Percentiles rank a stretch among this genome's conserved stretches.
These are phyloP conservation scores for Corydoras sp. DNA, from an alignment of 2,113 vertebrate species.

Conservation along the genomic window DNA sequence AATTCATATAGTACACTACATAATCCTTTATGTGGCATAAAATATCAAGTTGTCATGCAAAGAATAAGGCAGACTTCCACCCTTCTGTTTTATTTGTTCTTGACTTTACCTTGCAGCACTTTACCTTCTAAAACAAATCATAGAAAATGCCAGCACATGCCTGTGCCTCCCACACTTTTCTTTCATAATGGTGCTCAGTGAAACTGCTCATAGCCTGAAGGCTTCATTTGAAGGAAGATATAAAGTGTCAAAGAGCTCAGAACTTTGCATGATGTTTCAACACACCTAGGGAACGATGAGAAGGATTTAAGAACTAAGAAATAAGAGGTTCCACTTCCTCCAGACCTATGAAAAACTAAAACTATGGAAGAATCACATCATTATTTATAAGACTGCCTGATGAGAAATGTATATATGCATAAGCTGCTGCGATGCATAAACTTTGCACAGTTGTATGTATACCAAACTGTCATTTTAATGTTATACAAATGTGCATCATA, in stretches of 20 bases:
- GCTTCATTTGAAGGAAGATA: slow-evolving; percentile 47
- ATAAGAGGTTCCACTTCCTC: slow-evolving; percentile 16
- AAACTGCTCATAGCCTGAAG: slow-evolving; percentile 37
- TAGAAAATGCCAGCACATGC: slow-evolving; percentile 25
- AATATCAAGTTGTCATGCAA: neutral
- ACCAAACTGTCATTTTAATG: neutral
- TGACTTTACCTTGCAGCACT: slow-evolving; percentile 6
- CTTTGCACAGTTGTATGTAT: slow-evolving; percentile 10
- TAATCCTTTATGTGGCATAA: neutral
- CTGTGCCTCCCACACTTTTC: slow-evolving; percentile 32
- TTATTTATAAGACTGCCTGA: neutral
- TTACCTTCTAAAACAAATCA: neutral
- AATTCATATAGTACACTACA: neutral
- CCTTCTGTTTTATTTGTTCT: neutral
- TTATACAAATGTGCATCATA: neutral
- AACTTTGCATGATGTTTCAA: slow-evolving; percentile 15
- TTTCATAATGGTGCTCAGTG: slow-evolving; percentile 44
- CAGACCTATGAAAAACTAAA: slow-evolving; percentile 20
- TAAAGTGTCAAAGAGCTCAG: slow-evolving; percentile 42
- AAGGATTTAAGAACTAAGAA: slow-evolving; percentile 6
- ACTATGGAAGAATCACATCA: slow-evolving; percentile 15
- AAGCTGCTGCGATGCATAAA: slow-evolving; percentile 4
- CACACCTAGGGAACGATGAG: slow-evolving; percentile 29
- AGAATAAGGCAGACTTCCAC: neutral
- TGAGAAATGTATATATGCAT: slow-evolving; percentile 2